Percentiles rank a stretch among this genome's conserved stretches.
Evolutionary conservation across 2,888 invertebrate genomes (phyloP).

Genomic region (Boloria selene): DNA sequence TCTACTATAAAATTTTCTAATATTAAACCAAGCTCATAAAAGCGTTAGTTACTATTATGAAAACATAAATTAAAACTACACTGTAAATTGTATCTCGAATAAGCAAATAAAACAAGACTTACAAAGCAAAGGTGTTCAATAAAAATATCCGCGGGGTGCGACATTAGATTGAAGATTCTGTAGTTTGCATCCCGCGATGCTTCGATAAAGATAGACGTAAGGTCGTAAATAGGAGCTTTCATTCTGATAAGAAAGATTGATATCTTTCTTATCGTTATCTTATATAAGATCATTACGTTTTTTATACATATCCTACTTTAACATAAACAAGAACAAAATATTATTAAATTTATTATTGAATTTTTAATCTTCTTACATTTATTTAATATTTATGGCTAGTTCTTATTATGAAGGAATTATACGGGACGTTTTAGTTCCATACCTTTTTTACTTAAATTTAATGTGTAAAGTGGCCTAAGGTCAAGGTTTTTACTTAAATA

Average conservation of each 20-base stretch:
- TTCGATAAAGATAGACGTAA: constrained; percentile 58
- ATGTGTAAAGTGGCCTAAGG: no score
- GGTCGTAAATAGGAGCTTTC: constrained; percentile 56
- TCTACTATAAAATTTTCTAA: no score
- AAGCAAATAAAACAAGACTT: constrained; percentile 1
- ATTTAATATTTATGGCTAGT: no score
- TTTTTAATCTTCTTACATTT: no score
- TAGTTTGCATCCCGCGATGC: constrained; percentile 35
- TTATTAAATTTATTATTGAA: no score
- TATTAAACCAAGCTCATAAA: no score
- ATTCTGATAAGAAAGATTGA: constrained; percentile 57
- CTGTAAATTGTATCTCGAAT: background rate
- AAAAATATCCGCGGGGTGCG: constrained; percentile 22
- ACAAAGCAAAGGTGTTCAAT: constrained; percentile 5
- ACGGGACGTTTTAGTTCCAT: no score
- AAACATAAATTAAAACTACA: no score
- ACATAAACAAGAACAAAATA: background rate
- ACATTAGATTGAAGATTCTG: constrained; percentile 26
- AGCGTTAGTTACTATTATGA: no score
- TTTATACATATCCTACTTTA: constrained; percentile 47
- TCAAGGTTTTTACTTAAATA: no score
- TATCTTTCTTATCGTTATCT: constrained; percentile 52
- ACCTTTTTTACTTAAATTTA: no score
- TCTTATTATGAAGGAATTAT: no score
- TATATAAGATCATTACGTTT: constrained; percentile 61